Evolutionary conservation across 2,113 vertebrate species (phyloP).

Genomic region (Equus przewalskii): DNA sequence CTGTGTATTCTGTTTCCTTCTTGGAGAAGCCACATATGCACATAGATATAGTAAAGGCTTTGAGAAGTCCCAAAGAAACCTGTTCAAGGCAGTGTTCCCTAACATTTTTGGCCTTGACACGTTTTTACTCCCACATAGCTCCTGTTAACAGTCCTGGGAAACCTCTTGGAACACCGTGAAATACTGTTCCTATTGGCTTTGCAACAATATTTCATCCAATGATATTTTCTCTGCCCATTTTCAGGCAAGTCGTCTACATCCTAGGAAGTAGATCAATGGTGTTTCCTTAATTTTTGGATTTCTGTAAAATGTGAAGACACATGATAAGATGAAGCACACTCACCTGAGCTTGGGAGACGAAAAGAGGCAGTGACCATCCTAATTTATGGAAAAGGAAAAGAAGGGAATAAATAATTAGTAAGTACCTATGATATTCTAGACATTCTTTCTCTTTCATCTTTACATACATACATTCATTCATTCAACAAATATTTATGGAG

Average conservation of each 20-base stretch:
- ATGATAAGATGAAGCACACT: not conserved
- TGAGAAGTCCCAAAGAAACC: not conserved
- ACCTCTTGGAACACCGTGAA: not conserved
- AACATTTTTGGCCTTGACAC: not conserved
- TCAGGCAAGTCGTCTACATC: not conserved
- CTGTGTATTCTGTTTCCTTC: not conserved
- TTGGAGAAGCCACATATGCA: not conserved
- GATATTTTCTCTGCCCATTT: not conserved
- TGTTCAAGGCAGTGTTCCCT: not conserved
- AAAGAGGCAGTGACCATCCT: not conserved
- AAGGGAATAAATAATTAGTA: not conserved
- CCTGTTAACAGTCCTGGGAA: not conserved
- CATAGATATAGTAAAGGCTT: not conserved
- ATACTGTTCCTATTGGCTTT: not conserved
- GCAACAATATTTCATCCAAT: not conserved
- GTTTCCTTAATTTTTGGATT: not conserved
- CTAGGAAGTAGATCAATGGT: not conserved
- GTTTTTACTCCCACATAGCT: not conserved
- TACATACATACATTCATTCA: not conserved
- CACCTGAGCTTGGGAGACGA: not conserved
- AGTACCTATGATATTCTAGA: not conserved
- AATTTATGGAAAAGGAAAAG: not conserved
- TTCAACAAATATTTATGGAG: not conserved
- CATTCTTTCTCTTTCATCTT: not conserved
- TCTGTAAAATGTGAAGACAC: not conserved